phyloP scores from a whole-genome alignment of 2,888 invertebrate species.

The Diachrysia chrysitis region DNA sequence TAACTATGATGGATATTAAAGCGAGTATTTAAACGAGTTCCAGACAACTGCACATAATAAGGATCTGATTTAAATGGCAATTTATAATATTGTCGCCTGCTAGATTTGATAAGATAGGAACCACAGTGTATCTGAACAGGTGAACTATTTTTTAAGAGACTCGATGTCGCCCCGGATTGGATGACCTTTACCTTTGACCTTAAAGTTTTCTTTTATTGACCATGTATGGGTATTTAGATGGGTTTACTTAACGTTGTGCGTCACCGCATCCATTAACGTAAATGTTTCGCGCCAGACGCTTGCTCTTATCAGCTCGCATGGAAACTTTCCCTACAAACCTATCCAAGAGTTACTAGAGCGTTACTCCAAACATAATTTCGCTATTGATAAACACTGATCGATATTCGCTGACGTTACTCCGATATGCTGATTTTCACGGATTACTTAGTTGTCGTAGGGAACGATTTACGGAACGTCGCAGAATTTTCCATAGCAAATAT shows the following conservation, averaged over 20 bases:
- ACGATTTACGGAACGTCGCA: not conserved
- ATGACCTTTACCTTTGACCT: too few relatives aligned
- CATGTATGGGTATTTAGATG: not conserved
- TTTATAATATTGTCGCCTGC: too few relatives aligned
- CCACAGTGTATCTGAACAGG: too few relatives aligned
- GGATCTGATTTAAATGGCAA: too few relatives aligned
- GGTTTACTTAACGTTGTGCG: conserved; percentile 12
- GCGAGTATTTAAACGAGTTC: not conserved
- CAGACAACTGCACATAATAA: too few relatives aligned
- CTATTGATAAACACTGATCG: conserved; percentile 53
- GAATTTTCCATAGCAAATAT: conserved; percentile 59
- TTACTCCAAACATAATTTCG: conserved; percentile 43
- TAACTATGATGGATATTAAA: not conserved
- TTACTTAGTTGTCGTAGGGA: conserved; percentile 38
- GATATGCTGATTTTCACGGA: conserved; percentile 41
- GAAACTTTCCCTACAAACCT: conserved; percentile 37
- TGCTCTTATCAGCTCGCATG: conserved; percentile 50
- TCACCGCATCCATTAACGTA: conserved; percentile 18
- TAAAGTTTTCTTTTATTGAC: not conserved
- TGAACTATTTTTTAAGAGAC: too few relatives aligned
- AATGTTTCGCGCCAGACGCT: conserved; percentile 18
- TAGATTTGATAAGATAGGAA: too few relatives aligned
- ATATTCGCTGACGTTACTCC: conserved; percentile 45
- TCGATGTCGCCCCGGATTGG: too few relatives aligned
- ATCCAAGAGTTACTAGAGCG: conserved; percentile 50